Base-by-base conservation (phyloP, 2,888 invertebrate genomes). In the Nezara viridula region DNA sequence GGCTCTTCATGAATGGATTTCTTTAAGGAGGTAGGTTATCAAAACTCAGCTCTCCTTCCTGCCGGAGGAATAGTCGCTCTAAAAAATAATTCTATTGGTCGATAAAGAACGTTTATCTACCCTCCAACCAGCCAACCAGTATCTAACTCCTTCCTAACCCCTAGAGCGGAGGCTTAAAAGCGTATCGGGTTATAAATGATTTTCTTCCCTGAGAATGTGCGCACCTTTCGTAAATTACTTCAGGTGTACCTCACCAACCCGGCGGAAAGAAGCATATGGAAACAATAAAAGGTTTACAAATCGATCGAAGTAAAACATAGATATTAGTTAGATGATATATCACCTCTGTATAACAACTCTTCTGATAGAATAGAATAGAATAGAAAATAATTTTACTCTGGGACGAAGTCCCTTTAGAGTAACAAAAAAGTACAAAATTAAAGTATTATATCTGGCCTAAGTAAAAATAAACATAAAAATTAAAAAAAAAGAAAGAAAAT, bases 131-230 rank as follows among this genome's bases (percentile, higher is more conserved):
- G 3, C 73, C 73, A 55, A 24, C 55, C 24, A n/a, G 55, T 55
- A 55, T n/a, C 55, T 55, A 44, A 7, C 44, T 44, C 44, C 10
- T 44, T 44, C 7, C 44, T 5, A 44, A 5, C 4, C 6, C 44
- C 1, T 44, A 14, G n/a, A 81, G 44, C n/a, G n/a, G n/a, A 14
- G n/a, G 44, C 81, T 81, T 81, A 81, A 81, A 81, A 81, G 81
- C 81, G 81, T 81, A 81, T 81, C 81, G 81, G 81, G n/a, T 47
- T 81, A 81, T 81, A 81, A 81, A 81, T 81, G 81, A 81, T 81
- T 44, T 81, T 81, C 44, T 37, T 40, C 4, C 19, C n/a, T 81
- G 44, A 47, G n/a, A 81, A 81, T 12, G 44, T 44, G 12, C 73
- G 21, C 24, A 37, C 44, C 24, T 47, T 81, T 16, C n/a, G 44